phyloP scores from a whole-genome alignment of 2,113 vertebrate species.

The Scopus umbretta region DNA sequence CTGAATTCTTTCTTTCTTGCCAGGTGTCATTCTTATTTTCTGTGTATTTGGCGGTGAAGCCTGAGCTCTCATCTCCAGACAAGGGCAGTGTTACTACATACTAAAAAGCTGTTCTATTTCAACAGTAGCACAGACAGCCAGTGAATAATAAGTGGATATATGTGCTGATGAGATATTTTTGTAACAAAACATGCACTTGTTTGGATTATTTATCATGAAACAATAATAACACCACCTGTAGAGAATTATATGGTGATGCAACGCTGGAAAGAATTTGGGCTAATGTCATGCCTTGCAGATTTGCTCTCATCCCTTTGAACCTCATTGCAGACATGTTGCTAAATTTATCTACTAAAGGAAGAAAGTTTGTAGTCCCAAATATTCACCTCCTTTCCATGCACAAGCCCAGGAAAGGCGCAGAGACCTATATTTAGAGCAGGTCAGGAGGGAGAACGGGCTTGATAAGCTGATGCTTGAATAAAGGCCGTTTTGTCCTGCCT shows the following conservation, averaged over 20 bases:
- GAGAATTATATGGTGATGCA: background rate
- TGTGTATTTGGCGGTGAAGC: background rate
- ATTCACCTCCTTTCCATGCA: background rate
- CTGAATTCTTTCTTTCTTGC: background rate
- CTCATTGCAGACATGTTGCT: background rate
- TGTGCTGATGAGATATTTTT: background rate
- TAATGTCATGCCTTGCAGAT: background rate
- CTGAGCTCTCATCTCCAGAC: background rate
- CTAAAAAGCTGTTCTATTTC: background rate
- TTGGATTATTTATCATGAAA: background rate
- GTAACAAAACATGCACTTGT: background rate
- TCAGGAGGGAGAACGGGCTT: background rate
- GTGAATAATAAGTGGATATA: background rate
- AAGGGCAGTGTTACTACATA: background rate
- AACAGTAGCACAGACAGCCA: background rate
- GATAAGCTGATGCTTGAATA: background rate
- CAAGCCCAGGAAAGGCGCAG: background rate
- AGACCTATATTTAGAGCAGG: background rate
- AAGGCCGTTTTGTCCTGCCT: background rate
- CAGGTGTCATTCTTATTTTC: background rate
- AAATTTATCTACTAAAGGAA: background rate
- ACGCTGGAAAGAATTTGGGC: background rate
- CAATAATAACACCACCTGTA: background rate
- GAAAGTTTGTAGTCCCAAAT: background rate
- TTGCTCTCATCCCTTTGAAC: background rate